Evolutionary conservation across 2,888 invertebrate species (phyloP).

Genomic region (Timandra comae): DNA sequence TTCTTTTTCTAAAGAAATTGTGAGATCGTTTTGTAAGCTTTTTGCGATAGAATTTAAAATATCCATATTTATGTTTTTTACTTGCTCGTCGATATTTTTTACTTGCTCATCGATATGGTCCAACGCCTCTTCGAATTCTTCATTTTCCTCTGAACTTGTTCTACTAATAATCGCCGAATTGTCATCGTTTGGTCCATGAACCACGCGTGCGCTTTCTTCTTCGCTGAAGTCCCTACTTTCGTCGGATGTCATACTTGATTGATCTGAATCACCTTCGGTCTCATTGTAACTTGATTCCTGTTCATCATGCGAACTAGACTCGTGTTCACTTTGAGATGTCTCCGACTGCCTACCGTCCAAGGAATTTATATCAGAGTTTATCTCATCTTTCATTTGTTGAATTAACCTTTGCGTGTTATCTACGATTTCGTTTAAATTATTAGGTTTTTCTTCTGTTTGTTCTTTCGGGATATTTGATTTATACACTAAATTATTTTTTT

Average conservation of each 20-base stretch:
- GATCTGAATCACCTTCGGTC: constrained; percentile 52
- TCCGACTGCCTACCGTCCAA: constrained; percentile 49
- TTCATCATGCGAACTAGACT: constrained; percentile 46
- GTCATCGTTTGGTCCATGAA: constrained; percentile 13
- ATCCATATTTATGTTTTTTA: constrained; percentile 59
- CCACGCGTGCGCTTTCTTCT: constrained; percentile 28
- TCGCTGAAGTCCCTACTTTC: constrained; percentile 47
- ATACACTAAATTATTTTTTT: too few species aligned
- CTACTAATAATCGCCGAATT: constrained; percentile 26
- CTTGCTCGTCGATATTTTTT: constrained; percentile 53
- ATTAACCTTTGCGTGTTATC: constrained; percentile 78
- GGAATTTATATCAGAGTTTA: constrained; percentile 77
- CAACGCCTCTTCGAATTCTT: constrained; percentile 69
- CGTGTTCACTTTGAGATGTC: constrained; percentile 66
- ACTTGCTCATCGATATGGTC: constrained; percentile 57
- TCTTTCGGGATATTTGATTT: constrained; percentile 2
- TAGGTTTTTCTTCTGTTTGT: constrained; percentile 41
- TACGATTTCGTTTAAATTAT: constrained; percentile 71
- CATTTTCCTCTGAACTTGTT: constrained; percentile 68
- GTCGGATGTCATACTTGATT: constrained; percentile 47
- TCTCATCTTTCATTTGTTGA: constrained; percentile 81
- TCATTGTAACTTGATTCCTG: constrained; percentile 71
- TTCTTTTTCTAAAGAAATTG: constrained; percentile 36
- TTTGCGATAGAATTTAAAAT: constrained; percentile 65
- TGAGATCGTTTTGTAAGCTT: constrained; percentile 61